Percentiles rank a stretch among this genome's conserved stretches.
These are phyloP conservation scores for Tenthredo distinguenda DNA, from an alignment of 2,888 invertebrate genomes.

Conservation along the genomic window DNA sequence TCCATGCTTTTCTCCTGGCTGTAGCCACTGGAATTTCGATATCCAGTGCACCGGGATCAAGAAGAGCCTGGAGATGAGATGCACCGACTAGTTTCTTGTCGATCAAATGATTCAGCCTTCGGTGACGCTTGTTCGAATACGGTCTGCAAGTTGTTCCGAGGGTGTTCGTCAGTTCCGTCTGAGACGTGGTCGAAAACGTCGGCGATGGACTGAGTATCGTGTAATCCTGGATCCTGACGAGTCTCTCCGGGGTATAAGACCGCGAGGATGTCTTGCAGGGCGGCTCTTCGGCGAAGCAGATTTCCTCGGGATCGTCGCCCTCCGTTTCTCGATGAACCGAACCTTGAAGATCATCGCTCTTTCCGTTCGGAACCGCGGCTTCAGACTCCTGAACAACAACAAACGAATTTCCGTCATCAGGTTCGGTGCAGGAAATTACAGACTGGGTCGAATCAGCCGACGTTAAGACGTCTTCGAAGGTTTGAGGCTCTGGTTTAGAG, in stretches of 20 bases:
- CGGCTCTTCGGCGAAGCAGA: slow-evolving; percentile 52
- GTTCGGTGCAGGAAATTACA: slow-evolving; percentile 50
- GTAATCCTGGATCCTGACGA: slow-evolving; percentile 71
- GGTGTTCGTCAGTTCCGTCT: slow-evolving; percentile 26
- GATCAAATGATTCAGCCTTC: slow-evolving; percentile 59
- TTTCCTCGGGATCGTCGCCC: slow-evolving; percentile 24
- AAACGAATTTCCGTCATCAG: neutral
- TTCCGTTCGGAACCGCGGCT: neutral
- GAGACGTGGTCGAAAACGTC: slow-evolving; percentile 23
- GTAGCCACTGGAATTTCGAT: slow-evolving; percentile 56
- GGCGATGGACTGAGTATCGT: slow-evolving; percentile 69
- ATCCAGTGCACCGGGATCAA: slow-evolving; percentile 59
- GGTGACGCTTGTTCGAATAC: slow-evolving; percentile 54
- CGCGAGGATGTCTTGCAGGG: neutral
- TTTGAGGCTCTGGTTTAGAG: slow-evolving; percentile 58
- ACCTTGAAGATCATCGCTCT: slow-evolving; percentile 47
- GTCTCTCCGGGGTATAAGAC: slow-evolving; percentile 72
- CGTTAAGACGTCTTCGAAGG: slow-evolving; percentile 36
- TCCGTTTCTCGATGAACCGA: slow-evolving; percentile 22
- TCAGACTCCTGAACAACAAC: slow-evolving; percentile 33
- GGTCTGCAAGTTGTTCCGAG: neutral
- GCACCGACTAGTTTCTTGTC: slow-evolving; percentile 59
- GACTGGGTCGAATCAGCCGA: slow-evolving; percentile 2
- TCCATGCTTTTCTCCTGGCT: neutral
- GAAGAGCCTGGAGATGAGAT: slow-evolving; percentile 59